A percentile compares a stretch with the other conserved stretches of the same genome.
phyloP scores from a whole-genome alignment of 2,888 invertebrate species.

The Apoda limacodes region DNA sequence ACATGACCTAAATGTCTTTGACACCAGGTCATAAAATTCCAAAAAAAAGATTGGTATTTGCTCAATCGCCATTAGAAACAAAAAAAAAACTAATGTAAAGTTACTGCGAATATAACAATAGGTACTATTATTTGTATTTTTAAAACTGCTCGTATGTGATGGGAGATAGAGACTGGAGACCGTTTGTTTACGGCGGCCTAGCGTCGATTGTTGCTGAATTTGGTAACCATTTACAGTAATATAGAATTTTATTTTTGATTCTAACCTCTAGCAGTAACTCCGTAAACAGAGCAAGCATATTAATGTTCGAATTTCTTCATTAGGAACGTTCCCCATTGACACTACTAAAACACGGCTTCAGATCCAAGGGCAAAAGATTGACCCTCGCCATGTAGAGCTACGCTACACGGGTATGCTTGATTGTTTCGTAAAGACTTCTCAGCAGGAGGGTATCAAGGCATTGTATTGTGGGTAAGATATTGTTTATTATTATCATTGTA shows the following conservation, averaged over 20 bases:
- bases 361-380: constrained; percentile 91
- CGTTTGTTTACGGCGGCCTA: constrained; percentile 93
- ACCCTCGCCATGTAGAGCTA: constrained; percentile 77
- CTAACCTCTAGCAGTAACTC: neutral
- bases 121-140: too few species aligned
- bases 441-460: constrained; percentile 87
- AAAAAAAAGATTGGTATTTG: too few species aligned
- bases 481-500: too few species aligned
- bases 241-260: neutral
- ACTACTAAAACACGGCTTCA: constrained; percentile 95
- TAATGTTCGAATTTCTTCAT: constrained; percentile 12
- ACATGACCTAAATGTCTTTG: too few species aligned
- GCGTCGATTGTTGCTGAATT: constrained; percentile 95
- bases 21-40: too few species aligned
- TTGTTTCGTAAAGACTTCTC: constrained; percentile 87
- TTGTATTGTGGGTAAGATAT: constrained; percentile 75
- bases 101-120: too few species aligned
- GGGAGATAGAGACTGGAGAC: constrained; percentile 89
- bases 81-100: too few species aligned
- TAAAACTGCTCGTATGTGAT: constrained; percentile 71
- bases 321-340: constrained; percentile 97
- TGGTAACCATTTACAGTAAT: constrained; percentile 70
- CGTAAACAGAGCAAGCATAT: neutral
- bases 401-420: constrained; percentile 93
- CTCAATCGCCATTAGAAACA: too few species aligned